Evolutionary conservation across 2,797 vertebrate genomes (phyloP), one percentile per base, ranked within the genome.

Genomic region (Dermochelys coriacea): DNA sequence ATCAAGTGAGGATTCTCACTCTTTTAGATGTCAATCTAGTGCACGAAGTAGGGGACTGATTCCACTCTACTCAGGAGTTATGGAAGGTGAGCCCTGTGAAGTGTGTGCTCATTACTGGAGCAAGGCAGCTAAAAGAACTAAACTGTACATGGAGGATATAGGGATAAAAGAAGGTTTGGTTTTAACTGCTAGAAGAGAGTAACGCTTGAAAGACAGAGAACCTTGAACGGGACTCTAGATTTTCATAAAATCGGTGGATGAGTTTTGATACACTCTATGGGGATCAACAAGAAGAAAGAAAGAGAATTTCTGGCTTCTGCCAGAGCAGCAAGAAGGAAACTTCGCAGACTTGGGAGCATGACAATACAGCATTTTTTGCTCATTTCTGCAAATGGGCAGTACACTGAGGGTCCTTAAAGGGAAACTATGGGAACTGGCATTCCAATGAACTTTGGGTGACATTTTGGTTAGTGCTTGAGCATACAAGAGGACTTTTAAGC

Each of bases 131-230:
- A 95, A 75, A 59, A 84, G 79, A 16, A 91, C 41, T 82, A 82
- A 94, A 83, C 7, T 31, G 93, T 86, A 89, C 93, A 84, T 27
- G 86, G 18, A 61, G 27, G 82, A 79, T 2, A 81, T 51, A 84
- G 10, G 12, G 50, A 90, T 64, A 92, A 88, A 84, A 34, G 34
- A 90, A 93, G 80, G 12, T 92, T 91, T 82, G 94, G 80, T 18
- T 94, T 91, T 80, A 92, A 78, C 85, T 94, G 18, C 54, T 89
- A 85, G 78, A 94, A 16, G 61, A 34, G 93, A 95, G 93, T 51
- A 92, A 79, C 31, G 23, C 80, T 81, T 92, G 52, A 92, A 96
- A 86, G 12, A 78, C 41, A 29, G 92, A 52, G 10, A 74, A 12
- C 51, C 78, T 49, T 77, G 84, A 95, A 92, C 82, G 79, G 16